Evolutionary conservation across 2,888 invertebrate species (phyloP).

Genomic region (Lepidonotus clava): DNA sequence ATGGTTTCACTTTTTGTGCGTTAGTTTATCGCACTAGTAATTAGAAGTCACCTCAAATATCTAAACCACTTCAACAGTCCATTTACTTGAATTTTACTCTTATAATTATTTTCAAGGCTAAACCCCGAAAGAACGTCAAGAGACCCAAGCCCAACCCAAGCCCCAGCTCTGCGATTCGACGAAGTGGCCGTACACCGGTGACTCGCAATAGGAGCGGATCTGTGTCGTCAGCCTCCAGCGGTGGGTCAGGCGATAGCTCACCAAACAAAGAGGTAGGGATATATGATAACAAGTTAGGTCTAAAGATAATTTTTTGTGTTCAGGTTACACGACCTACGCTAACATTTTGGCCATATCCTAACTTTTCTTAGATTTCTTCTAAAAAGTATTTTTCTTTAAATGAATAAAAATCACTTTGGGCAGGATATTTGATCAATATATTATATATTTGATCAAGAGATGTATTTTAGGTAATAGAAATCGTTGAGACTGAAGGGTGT

Average conservation of each 20-base stretch:
- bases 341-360: background rate
- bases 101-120: background rate
- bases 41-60: background rate
- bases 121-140: background rate
- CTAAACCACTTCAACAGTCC: background rate
- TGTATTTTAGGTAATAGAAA: too few relatives aligned
- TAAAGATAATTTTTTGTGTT: background rate
- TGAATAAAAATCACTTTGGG: background rate
- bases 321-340: background rate
- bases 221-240: background rate
- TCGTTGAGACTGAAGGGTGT: too few relatives aligned
- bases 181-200: background rate
- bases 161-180: background rate
- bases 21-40: too few relatives aligned
- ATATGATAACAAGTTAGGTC: background rate
- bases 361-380: background rate
- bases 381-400: background rate
- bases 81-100: background rate
- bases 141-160: background rate
- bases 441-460: too few relatives aligned
- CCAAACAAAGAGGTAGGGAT: background rate
- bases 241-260: background rate
- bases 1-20: too few relatives aligned
- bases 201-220: background rate
- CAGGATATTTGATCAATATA: background rate